Base-by-base conservation (phyloP, 2,797 vertebrate species). In the Siniperca scherzeri region DNA sequence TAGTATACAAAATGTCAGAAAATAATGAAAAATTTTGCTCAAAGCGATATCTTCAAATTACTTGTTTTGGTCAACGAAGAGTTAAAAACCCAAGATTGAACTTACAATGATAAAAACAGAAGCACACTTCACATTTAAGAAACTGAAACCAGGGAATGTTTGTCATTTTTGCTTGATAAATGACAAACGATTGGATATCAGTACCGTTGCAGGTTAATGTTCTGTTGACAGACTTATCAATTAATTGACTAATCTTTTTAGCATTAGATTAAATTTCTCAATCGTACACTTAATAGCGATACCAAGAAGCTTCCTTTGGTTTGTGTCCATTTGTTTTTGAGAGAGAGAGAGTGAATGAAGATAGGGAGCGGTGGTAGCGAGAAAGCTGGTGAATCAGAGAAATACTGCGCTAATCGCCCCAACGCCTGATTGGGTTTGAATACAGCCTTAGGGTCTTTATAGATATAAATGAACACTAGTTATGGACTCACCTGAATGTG, bases 401-500 rank as follows among this genome's bases (percentile, higher is more conserved):
- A 30, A 30, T 3, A 30, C 30, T 30, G 30, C 0, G 30, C 30
- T 30, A 30, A 30, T 30, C 30, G 2, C 30, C 30, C 30, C 30
- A 30, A 30, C 2, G 30, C 30, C 30, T 30, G 30, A 30, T 30
- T 30, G 30, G 36, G 36, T 36, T 5, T 36, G 36, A 36, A 46
- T 16, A 12, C 44, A 46, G 11, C 13, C 14, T 46, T 19, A 55
- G 19, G 14, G 10, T 25, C 36, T 60, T 36, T 14, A 14, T n/a
- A 16, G 13, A 68, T 16, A 4, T n/a, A 4, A 71, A 42, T 44
- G 10, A 70, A 62, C 16, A 42, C 7, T 6, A 30, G 2, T 3
- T 61, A 8, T 59, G n/a, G 16, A 67, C 61, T 78, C 93, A 99
- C 99, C 99, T 99, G 95, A 98, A 97, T 0, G 98, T 97, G 48